Percentiles rank a stretch among this genome's conserved stretches.
Conservation (phyloP, 2,888 invertebrate species). For the Polydrusus pterygomalis region DNA sequence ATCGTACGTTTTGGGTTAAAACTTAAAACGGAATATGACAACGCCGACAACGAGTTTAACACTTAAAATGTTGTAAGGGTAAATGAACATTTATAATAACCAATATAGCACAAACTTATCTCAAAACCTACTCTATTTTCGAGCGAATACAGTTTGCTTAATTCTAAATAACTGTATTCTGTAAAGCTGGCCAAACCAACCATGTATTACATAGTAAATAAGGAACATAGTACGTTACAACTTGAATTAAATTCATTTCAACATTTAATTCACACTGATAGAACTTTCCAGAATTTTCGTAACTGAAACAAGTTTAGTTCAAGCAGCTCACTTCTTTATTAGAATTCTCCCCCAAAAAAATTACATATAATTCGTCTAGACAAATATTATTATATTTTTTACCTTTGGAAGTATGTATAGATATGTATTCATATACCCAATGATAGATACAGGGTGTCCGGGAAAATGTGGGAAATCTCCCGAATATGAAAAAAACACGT, state of each 20-base stretch:
- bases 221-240: background rate
- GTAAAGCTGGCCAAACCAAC: background rate
- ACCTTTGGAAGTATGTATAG: no score
- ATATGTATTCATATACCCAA: no score
- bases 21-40: no score
- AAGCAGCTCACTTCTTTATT: background rate
- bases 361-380: no score
- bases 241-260: background rate
- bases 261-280: background rate
- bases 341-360: no score
- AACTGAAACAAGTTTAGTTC: conserved; percentile 2
- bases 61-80: background rate
- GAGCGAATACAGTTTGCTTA: background rate
- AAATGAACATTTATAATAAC: background rate
- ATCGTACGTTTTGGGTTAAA: no score
- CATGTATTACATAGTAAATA: background rate
- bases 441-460: no score
- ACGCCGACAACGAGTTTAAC: no score
- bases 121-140: background rate
- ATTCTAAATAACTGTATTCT: background rate
- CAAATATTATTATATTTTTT: no score
- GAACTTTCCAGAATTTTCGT: background rate
- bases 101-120: background rate
- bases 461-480: no score
- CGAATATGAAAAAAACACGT: no score